Conservation (phyloP, 35 echinoderm and acorn worm genomes). For the Ophioderma brevispina region DNA sequence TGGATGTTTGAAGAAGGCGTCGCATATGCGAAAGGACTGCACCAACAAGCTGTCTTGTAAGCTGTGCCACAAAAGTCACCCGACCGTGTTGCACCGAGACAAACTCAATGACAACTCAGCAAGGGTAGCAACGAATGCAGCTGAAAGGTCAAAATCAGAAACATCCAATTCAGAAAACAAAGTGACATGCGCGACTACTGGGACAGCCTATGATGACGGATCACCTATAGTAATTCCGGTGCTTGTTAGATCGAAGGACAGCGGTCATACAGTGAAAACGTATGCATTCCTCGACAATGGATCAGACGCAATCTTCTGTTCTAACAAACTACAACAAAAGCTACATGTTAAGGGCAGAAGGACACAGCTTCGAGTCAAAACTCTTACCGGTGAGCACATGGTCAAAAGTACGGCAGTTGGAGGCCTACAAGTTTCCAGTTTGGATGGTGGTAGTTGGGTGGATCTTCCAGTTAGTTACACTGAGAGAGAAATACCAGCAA, state of each 20-base stretch:
- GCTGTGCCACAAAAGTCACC: slow-evolving; percentile 10
- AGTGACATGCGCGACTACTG: background rate
- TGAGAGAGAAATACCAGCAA: background rate
- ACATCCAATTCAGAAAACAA: background rate
- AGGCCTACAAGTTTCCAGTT: background rate
- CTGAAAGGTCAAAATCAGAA: background rate
- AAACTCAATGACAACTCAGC: background rate
- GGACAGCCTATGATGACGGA: background rate
- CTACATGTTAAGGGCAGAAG: background rate
- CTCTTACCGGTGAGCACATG: background rate
- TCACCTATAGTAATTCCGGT: background rate
- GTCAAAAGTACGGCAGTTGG: background rate
- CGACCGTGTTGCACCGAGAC: slow-evolving; percentile 27
- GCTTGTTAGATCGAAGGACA: background rate
- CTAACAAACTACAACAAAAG: background rate
- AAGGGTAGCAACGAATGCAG: background rate
- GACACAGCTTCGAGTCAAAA: background rate
- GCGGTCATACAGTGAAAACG: background rate
- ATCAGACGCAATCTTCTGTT: slow-evolving; percentile 13
- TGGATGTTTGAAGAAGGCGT: background rate
- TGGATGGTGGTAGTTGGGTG: background rate
- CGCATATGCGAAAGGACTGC: background rate
- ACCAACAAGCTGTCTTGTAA: slow-evolving; percentile 4
- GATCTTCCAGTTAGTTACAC: background rate
- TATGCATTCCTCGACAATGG: slow-evolving; percentile 26